Evolutionary conservation across 2,113 vertebrate genomes (phyloP).

Genomic region (Tetraodon nigroviridis): DNA sequence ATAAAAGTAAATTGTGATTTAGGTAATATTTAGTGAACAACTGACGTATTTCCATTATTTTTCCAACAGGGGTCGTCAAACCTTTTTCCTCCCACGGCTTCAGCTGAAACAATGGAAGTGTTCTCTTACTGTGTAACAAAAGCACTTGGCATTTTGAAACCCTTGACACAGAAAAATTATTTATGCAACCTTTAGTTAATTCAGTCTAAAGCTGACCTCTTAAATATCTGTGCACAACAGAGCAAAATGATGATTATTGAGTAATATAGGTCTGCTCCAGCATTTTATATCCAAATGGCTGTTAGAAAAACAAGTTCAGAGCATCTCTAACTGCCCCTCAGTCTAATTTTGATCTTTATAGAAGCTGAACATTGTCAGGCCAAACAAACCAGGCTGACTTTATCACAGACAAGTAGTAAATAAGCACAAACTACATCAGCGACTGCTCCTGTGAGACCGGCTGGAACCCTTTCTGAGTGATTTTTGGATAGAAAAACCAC

Average conservation of each 20-base stretch:
- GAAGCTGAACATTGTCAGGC: too few species aligned
- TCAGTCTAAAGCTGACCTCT: not conserved
- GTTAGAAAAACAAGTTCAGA: not conserved
- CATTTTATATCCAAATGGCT: too few species aligned
- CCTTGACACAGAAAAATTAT: too few species aligned
- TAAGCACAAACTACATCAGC: too few species aligned
- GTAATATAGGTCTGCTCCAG: constrained; percentile 13
- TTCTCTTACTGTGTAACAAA: constrained; percentile 9
- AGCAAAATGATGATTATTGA: constrained; percentile 2
- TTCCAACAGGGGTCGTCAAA: constrained; percentile 65
- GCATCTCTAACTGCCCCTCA: too few species aligned
- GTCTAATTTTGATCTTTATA: too few species aligned
- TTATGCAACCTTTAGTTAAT: not conserved
- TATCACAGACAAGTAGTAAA: too few species aligned
- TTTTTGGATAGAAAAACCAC: too few species aligned
- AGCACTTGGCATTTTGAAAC: constrained; percentile 22
- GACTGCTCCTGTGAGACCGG: not conserved
- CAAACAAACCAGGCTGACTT: too few species aligned
- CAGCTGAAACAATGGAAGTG: constrained; percentile 6
- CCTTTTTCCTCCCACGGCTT: constrained; percentile 6
- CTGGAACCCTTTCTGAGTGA: not conserved
- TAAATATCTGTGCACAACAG: not conserved
- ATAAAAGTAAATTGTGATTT: not conserved
- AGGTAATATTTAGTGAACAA: not conserved
- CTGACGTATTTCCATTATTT: constrained; percentile 25